A percentile compares a stretch with the other conserved stretches of the same genome.
phyloP scores from a whole-genome alignment of 2,113 vertebrate genomes.

The Alligator sinensis region DNA sequence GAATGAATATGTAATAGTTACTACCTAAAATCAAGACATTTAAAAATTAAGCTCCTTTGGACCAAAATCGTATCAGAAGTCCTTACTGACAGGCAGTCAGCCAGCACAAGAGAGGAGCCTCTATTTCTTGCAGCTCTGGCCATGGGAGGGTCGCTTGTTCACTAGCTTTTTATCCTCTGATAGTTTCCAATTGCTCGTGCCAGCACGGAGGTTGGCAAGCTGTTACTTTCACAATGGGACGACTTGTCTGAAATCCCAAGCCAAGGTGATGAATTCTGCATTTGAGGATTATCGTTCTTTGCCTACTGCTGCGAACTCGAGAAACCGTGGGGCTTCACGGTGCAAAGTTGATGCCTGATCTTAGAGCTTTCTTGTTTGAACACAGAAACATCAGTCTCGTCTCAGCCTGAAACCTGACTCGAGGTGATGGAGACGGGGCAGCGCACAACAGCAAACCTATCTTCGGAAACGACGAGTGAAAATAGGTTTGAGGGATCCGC shows the following conservation, averaged over 20 bases:
- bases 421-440: rapidly evolving
- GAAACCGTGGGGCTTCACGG: rapidly evolving
- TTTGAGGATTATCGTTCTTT: background rate
- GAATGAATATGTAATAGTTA: background rate
- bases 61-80: background rate
- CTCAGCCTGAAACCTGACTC: rapidly evolving
- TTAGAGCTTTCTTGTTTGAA: background rate
- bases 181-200: slow-evolving; percentile 17
- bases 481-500: rapidly evolving
- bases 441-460: rapidly evolving
- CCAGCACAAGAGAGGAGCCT: slow-evolving; percentile 20
- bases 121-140: background rate
- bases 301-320: rapidly evolving
- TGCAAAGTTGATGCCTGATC: rapidly evolving
- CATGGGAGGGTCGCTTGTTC: slow-evolving; percentile 48
- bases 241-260: background rate
- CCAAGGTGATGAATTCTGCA: rapidly evolving
- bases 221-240: rapidly evolving
- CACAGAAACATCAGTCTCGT: background rate
- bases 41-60: background rate
- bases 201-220: background rate
- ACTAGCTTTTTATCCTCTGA: slow-evolving; percentile 23
- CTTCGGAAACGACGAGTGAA: rapidly evolving
- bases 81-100: slow-evolving; percentile 24
- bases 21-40: rapidly evolving